Conservation (phyloP, 2,113 vertebrate species). For the Pionites leucogaster region DNA sequence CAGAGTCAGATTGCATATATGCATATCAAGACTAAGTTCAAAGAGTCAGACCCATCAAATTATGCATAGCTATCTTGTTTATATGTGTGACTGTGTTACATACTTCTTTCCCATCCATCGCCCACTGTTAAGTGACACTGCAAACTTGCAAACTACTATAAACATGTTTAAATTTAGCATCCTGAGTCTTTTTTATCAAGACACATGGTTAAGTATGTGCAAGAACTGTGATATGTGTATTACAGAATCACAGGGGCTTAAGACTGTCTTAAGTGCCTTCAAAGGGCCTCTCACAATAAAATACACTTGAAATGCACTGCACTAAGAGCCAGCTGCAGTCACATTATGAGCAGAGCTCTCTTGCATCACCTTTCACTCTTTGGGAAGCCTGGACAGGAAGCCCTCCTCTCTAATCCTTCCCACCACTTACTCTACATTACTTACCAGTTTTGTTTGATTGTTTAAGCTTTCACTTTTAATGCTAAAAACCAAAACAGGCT, state of each 20-base stretch:
- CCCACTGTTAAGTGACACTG: neutral
- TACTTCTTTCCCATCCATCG: neutral
- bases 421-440: neutral
- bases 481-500: neutral
- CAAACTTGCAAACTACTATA: neutral
- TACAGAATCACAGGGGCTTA: neutral
- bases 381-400: neutral
- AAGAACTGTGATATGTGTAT: neutral
- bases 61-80: neutral
- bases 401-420: neutral
- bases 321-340: neutral
- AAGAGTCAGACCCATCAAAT: neutral
- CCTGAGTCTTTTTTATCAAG: neutral
- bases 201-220: neutral
- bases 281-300: neutral
- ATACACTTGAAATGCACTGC: neutral
- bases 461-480: neutral
- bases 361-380: neutral
- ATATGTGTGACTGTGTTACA: neutral
- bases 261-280: neutral
- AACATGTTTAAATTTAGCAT: neutral
- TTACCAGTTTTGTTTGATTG: neutral
- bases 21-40: neutral
- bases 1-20: neutral
- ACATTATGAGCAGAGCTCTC: neutral